These are phyloP conservation scores for Parnassius orleans DNA, from an alignment of 2,888 invertebrate genomes.

Conservation along the genomic window DNA sequence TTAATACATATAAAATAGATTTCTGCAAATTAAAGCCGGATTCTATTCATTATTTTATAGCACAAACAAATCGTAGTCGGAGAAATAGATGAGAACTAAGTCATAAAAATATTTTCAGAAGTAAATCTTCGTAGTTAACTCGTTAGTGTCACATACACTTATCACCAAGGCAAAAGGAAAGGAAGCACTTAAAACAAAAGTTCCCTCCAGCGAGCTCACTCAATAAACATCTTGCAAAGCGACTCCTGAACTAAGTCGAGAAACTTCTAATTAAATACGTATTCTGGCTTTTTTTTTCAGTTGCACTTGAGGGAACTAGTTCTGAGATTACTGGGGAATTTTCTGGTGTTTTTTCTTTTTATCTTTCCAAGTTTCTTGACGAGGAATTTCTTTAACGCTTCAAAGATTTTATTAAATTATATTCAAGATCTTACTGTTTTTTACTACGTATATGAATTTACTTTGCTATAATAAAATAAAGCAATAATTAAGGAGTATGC, in stretches of 20 bases:
- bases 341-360: neutral
- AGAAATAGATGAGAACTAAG: too few species aligned
- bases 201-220: slow-evolving; percentile 1
- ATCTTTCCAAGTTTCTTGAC: slow-evolving; percentile 1
- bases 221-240: slow-evolving; percentile 9
- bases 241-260: neutral
- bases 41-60: too few species aligned
- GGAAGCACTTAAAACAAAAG: slow-evolving; percentile 8
- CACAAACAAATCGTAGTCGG: too few species aligned
- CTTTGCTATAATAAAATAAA: too few species aligned
- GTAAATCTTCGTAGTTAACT: slow-evolving; percentile 2
- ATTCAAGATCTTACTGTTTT: too few species aligned
- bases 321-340: slow-evolving; percentile 3
- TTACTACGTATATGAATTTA: too few species aligned
- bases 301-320: neutral
- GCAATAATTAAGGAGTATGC: too few species aligned
- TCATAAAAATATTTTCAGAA: too few species aligned
- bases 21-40: too few species aligned
- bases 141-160: slow-evolving; percentile 8
- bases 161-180: slow-evolving; percentile 4
- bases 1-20: too few species aligned
- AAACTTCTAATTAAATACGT: slow-evolving; percentile 18
- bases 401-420: neutral
- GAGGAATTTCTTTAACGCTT: neutral
- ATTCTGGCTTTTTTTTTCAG: slow-evolving; percentile 9